Conservation (phyloP, 23 tunicate species). For the Ciona savignyi region DNA sequence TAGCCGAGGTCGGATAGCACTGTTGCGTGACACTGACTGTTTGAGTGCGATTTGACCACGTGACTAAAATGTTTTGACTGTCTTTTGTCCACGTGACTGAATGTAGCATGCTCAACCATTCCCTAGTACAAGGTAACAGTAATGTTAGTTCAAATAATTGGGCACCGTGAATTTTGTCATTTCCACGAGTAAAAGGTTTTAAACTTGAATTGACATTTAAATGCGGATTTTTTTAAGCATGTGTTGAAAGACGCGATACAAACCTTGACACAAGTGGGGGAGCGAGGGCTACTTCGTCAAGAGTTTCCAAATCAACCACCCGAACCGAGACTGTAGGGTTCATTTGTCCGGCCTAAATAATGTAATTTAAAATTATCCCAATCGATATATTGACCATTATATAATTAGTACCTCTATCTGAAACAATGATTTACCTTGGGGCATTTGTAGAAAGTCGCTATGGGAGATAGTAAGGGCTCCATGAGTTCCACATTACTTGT, state of each 20-base stretch:
- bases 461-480: constrained; percentile 17
- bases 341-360: constrained; percentile 33
- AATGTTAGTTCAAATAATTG: too few species aligned
- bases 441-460: background rate
- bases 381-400: background rate
- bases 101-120: constrained; percentile 41
- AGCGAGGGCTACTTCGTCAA: constrained; percentile 4
- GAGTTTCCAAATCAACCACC: constrained; percentile 18
- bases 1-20: constrained; percentile 22
- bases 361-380: background rate
- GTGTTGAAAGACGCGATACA: background rate
- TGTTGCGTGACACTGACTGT: constrained; percentile 50
- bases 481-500: background rate
- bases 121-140: constrained; percentile 19
- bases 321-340: constrained; percentile 34
- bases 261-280: constrained; percentile 28
- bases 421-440: background rate
- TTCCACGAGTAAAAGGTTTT: too few species aligned
- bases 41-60: constrained; percentile 81
- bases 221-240: background rate
- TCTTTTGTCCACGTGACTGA: constrained; percentile 58
- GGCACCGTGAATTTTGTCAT: too few species aligned
- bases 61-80: constrained; percentile 40
- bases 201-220: too few species aligned
- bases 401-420: background rate